phyloP scores from a whole-genome alignment of 2,113 vertebrate genomes.

The Todiramphus saurophagus region DNA sequence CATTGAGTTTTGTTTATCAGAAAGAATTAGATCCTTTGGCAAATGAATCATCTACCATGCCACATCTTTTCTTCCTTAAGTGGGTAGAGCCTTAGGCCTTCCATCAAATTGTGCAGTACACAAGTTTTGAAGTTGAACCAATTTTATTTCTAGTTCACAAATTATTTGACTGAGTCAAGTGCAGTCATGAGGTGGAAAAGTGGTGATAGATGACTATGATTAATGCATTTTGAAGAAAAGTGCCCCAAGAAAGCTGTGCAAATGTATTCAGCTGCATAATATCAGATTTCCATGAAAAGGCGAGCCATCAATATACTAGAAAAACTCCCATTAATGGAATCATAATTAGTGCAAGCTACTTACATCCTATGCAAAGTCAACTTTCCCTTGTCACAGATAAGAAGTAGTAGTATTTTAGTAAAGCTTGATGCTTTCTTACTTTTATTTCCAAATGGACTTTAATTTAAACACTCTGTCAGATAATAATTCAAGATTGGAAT shows the following conservation, averaged over 20 bases:
- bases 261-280: conserved; percentile 19
- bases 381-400: neutral
- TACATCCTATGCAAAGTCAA: neutral
- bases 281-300: neutral
- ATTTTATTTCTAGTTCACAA: conserved; percentile 38
- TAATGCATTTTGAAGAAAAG: conserved; percentile 32
- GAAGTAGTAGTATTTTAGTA: neutral
- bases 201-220: conserved; percentile 19
- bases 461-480: neutral
- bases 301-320: neutral
- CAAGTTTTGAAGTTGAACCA: conserved; percentile 1
- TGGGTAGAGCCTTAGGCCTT: neutral
- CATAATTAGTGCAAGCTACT: neutral
- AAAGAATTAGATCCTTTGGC: neutral
- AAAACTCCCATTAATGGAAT: neutral
- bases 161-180: conserved; percentile 27
- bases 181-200: conserved; percentile 45
- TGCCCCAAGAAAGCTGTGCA: conserved; percentile 41
- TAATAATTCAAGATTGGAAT: neutral
- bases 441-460: conserved; percentile 13
- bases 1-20: neutral
- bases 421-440: neutral
- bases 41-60: neutral
- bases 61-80: neutral
- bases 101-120: neutral